Base-by-base conservation (phyloP, 2,888 invertebrate species). In the Hecatera dysodea region DNA sequence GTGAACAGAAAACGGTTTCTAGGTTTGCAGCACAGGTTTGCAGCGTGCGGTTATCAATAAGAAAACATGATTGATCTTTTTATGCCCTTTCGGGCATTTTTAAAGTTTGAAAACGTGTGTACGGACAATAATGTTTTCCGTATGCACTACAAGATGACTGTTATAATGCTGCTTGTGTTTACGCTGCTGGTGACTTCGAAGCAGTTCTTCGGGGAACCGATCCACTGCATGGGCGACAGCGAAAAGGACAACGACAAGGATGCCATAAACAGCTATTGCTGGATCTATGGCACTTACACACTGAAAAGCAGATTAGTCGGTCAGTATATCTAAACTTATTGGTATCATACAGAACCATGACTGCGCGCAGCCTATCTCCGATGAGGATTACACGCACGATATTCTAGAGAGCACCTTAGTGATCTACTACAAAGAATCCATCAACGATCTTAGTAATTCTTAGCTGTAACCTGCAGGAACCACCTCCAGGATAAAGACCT, bases 201-300 rank as follows among this genome's bases (percentile, higher is more conserved):
- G 87, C 98, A 98, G 91, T 98, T 98, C 93, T 98, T 98, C 85
- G 98, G 98, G 0, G 98, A 98, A 85, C 98, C 98, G 0, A 98
- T 98, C 64, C 97, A 97, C 85, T 98, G 98, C 90, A 96, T 97
- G 89, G 94, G 96, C 9, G 94, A 96, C 52, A 92, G 92, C 57
- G 93, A 93, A 22, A 93, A 95, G 59, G 90, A 92, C 69, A 86
- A 67, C 42, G 96, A 97, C 62, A 96, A 96, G 75, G 97, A 97
- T 62, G 96, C 97, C 39, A 95, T 98, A 12, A 97, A 98, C 85
- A 97, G 97, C 66, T 98, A 97, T 90, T 98, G 98, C 92, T 98
- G 98, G 98, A 97, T 98, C 77, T 97, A 97, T 90, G 97, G 98
- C 60, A 98, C 97, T 7, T 98, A 97, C 81, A 97, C 97, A 2